Percentiles rank a stretch among this genome's conserved stretches.
phyloP scores from a whole-genome alignment of 2,888 invertebrate species.

The Marronus borbonicus region DNA sequence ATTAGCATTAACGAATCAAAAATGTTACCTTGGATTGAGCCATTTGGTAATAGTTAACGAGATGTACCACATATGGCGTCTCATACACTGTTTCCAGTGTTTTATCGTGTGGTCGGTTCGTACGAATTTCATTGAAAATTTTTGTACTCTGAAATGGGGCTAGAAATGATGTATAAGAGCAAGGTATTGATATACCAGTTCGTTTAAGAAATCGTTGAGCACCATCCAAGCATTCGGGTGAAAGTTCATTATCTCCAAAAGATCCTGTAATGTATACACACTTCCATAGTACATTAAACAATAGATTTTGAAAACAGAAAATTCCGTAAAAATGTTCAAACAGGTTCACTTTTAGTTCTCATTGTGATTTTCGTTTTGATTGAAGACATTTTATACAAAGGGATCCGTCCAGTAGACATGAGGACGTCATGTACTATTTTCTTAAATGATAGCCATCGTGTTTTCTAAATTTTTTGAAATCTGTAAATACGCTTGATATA shows the following conservation, averaged over 20 bases:
- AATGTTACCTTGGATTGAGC: slow-evolving; percentile 76
- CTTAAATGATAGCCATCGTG: too few species aligned
- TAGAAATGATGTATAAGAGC: slow-evolving; percentile 90
- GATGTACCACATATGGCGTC: slow-evolving; percentile 93
- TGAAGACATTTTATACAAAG: too few species aligned
- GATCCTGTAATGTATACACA: slow-evolving; percentile 74
- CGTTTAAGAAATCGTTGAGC: slow-evolving; percentile 89
- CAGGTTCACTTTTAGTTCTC: too few species aligned
- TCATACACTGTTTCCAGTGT: slow-evolving; percentile 76
- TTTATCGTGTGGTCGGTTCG: slow-evolving; percentile 72
- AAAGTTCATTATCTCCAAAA: slow-evolving; percentile 98
- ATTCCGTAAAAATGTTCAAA: too few species aligned
- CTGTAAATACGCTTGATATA: too few species aligned
- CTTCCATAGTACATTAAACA: neutral
- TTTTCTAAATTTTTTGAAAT: too few species aligned
- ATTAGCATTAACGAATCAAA: slow-evolving; percentile 1
- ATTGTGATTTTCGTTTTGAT: too few species aligned
- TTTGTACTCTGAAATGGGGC: slow-evolving; percentile 94
- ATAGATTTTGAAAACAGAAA: too few species aligned
- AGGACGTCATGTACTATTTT: too few species aligned
- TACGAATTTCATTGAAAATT: slow-evolving; percentile 84
- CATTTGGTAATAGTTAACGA: slow-evolving; percentile 88
- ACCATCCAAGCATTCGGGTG: slow-evolving; percentile 97
- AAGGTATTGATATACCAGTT: slow-evolving; percentile 93
- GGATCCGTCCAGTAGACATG: too few species aligned